Evolutionary conservation across 2,888 invertebrate genomes (phyloP), one percentile per base, ranked within the genome.

Genomic region (Lasioglossum pauxillum): DNA sequence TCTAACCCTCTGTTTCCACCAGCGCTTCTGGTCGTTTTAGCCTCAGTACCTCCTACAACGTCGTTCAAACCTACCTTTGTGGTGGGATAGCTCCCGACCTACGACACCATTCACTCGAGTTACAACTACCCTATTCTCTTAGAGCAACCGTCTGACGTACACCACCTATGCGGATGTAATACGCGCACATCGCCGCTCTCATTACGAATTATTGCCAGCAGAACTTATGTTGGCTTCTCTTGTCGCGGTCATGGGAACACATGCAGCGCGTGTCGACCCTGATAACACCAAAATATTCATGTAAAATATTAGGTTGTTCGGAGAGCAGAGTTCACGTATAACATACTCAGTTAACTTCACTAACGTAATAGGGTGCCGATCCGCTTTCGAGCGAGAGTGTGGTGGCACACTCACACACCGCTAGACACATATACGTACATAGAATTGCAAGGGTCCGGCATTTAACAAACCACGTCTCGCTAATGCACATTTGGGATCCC

Each of bases 31-130:
- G 19, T 80, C 80, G 85, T 88, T 90, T 85, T 83, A 84, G 87
- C 85, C 74, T 60, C 83, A 57, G 78, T 23, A 2, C 69, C 69
- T 38, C 69, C 88, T 75, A 35, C 72, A 75, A 46, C 69, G 57
- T 41, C 82, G 72, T 78, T 71, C 77, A 71, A 69, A 80, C 79
- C 82, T 82, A 87, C 87, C 91, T 91, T 92, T 90, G 91, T 90
- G 74, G 80, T 79, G 71, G 82, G 82, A 81, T 88, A 86, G 85
- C 90, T 86, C 79, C 89, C 80, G 85, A 89, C 88, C 90, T 90
- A 84, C 83, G 82, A 84, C 84, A 87, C 85, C 80, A 84, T 82
- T 69, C 82, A 38, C 74, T 79, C 83, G 46, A 73, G 57, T 35
- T 80, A 83, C 78, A 75, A 72, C 69, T 69, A 69, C 38, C 69